These are phyloP conservation scores for Panagrolaimus sp. DNA, from an alignment of 1,140 invertebrate species.

Conservation along the genomic window DNA sequence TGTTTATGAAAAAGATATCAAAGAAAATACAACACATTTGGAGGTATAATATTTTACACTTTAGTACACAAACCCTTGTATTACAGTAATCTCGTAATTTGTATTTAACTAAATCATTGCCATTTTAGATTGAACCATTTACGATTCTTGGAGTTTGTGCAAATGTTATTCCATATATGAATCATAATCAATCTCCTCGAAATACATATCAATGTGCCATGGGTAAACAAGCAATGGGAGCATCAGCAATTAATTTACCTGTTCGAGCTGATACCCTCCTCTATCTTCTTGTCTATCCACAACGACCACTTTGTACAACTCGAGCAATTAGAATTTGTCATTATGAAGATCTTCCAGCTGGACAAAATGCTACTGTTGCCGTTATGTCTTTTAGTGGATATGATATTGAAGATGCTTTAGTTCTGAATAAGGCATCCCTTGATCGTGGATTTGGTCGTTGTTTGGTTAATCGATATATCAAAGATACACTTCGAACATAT, in stretches of 20 bases:
- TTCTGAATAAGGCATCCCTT: slow-evolving; percentile 92
- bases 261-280: slow-evolving; percentile 93
- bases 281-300: slow-evolving; percentile 93
- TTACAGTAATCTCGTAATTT: too few species aligned
- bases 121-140: slow-evolving; percentile 95
- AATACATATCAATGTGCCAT: slow-evolving; percentile 99
- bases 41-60: slow-evolving; percentile 39
- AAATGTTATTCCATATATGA: slow-evolving; percentile 92
- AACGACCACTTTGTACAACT: slow-evolving; percentile 90
- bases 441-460: slow-evolving; percentile 85
- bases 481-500: slow-evolving; percentile 82
- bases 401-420: slow-evolving; percentile 96
- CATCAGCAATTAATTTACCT: slow-evolving; percentile 92
- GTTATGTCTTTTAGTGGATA: slow-evolving; percentile 99
- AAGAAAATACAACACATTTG: slow-evolving; percentile 51
- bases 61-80: too few species aligned
- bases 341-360: slow-evolving; percentile 94
- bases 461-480: slow-evolving; percentile 80
- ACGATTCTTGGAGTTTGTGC: slow-evolving; percentile 92
- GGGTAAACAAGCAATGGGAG: slow-evolving; percentile 75
- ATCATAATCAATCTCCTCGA: slow-evolving; percentile 97
- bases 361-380: slow-evolving; percentile 97
- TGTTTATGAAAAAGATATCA: slow-evolving; percentile 77
- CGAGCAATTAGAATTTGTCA: slow-evolving; percentile 62
- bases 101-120: too few species aligned